Conservation (phyloP, 2,113 vertebrate species). For the Elachura formosa region DNA sequence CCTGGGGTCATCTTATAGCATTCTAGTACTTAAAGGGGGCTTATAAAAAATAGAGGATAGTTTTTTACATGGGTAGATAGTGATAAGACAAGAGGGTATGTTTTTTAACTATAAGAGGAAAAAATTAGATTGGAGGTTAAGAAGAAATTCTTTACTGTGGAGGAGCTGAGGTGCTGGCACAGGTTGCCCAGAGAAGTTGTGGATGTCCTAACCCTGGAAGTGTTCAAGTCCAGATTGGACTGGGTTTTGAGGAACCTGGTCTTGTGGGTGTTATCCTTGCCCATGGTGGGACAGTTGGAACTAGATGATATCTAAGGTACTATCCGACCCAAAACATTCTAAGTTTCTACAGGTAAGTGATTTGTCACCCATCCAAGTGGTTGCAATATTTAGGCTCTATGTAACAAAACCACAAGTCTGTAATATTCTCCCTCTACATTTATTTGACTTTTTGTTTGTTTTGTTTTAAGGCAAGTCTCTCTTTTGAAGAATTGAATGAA, state of each 20-base stretch:
- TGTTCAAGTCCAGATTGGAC: not conserved
- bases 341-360: not conserved
- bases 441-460: not conserved
- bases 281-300: not conserved
- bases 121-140: not conserved
- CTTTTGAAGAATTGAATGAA: not conserved
- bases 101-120: not conserved
- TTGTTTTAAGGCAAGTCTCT: not conserved
- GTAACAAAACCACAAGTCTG: not conserved
- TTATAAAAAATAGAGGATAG: not conserved
- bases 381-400: not conserved
- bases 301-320: not conserved
- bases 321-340: not conserved
- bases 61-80: not conserved
- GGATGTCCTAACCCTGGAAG: not conserved
- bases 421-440: not conserved
- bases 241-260: not conserved
- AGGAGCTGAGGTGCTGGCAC: not conserved
- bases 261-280: not conserved
- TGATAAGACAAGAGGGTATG: not conserved
- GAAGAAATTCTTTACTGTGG: not conserved
- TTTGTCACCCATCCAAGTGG: not conserved
- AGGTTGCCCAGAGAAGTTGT: not conserved
- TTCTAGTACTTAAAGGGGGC: not conserved
- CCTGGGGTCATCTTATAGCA: not conserved